Base-by-base conservation (phyloP, 2,113 vertebrate genomes). In the Daboia siamensis region DNA sequence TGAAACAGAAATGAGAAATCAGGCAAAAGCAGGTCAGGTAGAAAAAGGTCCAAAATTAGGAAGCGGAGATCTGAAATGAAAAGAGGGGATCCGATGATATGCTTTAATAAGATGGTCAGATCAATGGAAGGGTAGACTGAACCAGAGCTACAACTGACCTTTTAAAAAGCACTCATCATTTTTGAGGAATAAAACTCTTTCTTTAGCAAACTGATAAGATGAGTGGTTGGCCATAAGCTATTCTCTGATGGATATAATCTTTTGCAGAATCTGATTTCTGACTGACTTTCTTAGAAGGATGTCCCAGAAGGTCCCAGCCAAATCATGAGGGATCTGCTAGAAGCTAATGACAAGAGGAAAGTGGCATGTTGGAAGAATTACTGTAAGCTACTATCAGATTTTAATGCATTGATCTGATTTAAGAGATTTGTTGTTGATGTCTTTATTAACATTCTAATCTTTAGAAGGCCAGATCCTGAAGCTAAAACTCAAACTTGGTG, bases 381-480 rank as follows among this genome's bases (percentile, higher is more conserved):
- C 93, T 93, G 93, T 89, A 94, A 97, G 94, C 91, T 96, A 95
- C 95, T 96, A 96, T 96, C 95, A 92, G 95, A 94, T 96, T 91
- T 95, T 96, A 96, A 95, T 95, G 94, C 92, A 95, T 95, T 93
- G 89, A 93, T 96, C 94, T 95, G 96, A 97, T 96, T 93, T 96
- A 95, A 93, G 93, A 93, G 61, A 94, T 95, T 96, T 95, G 91
- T 96, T 95, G 95, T 91, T 94, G 89, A 93, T 96, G 61, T 94
- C 91, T 88, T 61, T 95, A 94, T 94, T 96, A 96, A 93, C 95
- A 93, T 96, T 96, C 90, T 64, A 92, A 94, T 95, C 39, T 39
- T 39, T 2, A 39, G 39, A 39, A 39, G 39, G 39, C 39, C 39
- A 39, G 39, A 39, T 39, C 39, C 39, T 39, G 39, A 39, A 39